These are phyloP conservation scores for Carabus problematicus DNA, from an alignment of 2,888 invertebrate species.

Conservation along the genomic window DNA sequence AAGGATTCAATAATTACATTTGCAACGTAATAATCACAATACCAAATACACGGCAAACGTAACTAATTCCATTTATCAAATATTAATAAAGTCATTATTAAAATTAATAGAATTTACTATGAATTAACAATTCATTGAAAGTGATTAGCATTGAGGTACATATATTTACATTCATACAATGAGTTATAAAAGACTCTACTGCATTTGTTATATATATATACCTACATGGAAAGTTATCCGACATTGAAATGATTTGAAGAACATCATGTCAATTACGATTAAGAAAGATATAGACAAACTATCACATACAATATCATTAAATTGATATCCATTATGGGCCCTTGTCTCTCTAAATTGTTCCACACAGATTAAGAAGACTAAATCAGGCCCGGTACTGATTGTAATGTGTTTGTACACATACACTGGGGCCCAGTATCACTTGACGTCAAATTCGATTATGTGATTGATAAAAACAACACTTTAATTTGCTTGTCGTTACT, in stretches of 20 bases:
- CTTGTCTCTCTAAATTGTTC: neutral
- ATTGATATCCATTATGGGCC: conserved; percentile 22
- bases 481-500: neutral
- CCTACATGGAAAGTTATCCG: too few relatives aligned
- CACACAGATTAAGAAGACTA: neutral
- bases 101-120: conserved; percentile 37
- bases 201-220: too few relatives aligned
- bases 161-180: too few relatives aligned
- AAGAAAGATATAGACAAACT: too few relatives aligned
- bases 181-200: too few relatives aligned
- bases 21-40: neutral
- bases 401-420: conserved; percentile 22
- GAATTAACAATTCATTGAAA: conserved; percentile 38
- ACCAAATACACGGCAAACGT: conserved; percentile 19
- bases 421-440: neutral
- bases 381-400: conserved; percentile 2
- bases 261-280: too few relatives aligned
- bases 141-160: too few relatives aligned
- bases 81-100: conserved; percentile 40
- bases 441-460: neutral
- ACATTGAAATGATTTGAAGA: too few relatives aligned
- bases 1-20: too few relatives aligned
- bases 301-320: neutral
- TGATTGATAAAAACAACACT: conserved; percentile 10
- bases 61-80: conserved; percentile 39